These are phyloP conservation scores for Stenopsyche tienmushanensis DNA, from an alignment of 1,140 invertebrate species.

Conservation along the genomic window DNA sequence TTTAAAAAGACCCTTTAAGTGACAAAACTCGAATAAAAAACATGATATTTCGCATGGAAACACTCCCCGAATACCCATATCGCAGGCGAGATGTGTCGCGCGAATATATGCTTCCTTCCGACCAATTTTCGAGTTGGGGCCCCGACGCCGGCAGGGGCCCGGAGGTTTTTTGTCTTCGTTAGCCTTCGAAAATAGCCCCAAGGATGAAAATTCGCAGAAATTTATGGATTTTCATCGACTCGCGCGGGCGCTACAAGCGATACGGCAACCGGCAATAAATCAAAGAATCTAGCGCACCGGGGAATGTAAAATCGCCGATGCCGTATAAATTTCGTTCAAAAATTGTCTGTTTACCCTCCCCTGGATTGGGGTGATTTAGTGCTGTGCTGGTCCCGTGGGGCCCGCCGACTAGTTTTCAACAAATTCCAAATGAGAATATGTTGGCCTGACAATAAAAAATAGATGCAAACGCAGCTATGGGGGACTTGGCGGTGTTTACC, in stretches of 20 bases:
- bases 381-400: constrained; percentile 5
- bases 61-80: constrained; percentile 32
- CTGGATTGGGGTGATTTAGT: constrained; percentile 23
- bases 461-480: background rate
- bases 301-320: constrained; percentile 24
- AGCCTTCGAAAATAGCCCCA: constrained; percentile 40
- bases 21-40: background rate
- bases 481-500: constrained; percentile 18
- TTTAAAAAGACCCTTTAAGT: background rate
- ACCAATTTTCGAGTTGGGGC: constrained; percentile 14
- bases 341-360: constrained; percentile 14
- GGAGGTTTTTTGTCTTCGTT: constrained; percentile 39
- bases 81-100: constrained; percentile 31
- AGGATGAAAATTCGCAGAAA: constrained; percentile 44
- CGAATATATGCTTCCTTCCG: constrained; percentile 18
- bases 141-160: too few species aligned
- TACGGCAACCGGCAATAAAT: constrained; percentile 19
- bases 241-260: constrained; percentile 8
- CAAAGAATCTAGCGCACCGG: constrained; percentile 20
- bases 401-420: background rate
- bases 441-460: constrained; percentile 17
- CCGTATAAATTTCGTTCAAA: constrained; percentile 33
- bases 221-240: constrained; percentile 40
- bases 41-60: background rate
- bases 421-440: constrained; percentile 27